These are phyloP conservation scores for Dinocampus coccinellae DNA, from an alignment of 2,888 invertebrate genomes.

Conservation along the genomic window DNA sequence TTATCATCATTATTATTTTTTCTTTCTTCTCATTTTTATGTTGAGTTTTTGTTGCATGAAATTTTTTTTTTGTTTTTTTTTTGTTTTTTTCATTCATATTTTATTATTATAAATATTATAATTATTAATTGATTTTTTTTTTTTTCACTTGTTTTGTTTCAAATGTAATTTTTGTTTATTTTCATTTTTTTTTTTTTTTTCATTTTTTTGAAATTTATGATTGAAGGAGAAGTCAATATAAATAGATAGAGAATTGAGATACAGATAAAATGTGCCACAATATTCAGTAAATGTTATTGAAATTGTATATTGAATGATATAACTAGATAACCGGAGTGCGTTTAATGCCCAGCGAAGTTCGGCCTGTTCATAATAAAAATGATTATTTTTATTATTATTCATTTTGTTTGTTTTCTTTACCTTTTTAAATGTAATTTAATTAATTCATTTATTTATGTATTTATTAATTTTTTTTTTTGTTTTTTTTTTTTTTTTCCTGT, in stretches of 20 bases:
- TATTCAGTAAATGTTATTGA: constrained; percentile 18
- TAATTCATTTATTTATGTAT: no score
- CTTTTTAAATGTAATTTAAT: no score
- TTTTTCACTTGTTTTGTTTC: constrained; percentile 36
- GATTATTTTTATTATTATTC: constrained; percentile 55
- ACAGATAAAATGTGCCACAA: background rate
- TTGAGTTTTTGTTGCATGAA: constrained; percentile 1
- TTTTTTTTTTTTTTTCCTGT: no score
- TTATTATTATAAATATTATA: no score
- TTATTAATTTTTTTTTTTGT: no score
- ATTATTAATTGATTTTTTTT: no score
- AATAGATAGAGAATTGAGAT: background rate
- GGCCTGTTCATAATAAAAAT: constrained; percentile 62
- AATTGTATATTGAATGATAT: constrained; percentile 48
- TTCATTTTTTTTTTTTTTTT: constrained; percentile 33
- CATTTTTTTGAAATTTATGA: background rate
- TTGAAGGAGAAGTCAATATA: background rate
- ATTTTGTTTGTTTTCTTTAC: no score
- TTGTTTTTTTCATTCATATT: no score
- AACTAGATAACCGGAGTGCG: constrained; percentile 63
- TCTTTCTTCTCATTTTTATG: no score
- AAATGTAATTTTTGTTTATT: no score
- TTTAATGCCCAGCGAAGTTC: constrained; percentile 69
- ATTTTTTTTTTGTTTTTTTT: no score
- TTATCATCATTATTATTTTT: no score